Percentiles rank a stretch among this genome's conserved stretches.
These are phyloP conservation scores for Cebus imitator DNA, from an alignment of 2,113 vertebrate genomes.

Conservation along the genomic window DNA sequence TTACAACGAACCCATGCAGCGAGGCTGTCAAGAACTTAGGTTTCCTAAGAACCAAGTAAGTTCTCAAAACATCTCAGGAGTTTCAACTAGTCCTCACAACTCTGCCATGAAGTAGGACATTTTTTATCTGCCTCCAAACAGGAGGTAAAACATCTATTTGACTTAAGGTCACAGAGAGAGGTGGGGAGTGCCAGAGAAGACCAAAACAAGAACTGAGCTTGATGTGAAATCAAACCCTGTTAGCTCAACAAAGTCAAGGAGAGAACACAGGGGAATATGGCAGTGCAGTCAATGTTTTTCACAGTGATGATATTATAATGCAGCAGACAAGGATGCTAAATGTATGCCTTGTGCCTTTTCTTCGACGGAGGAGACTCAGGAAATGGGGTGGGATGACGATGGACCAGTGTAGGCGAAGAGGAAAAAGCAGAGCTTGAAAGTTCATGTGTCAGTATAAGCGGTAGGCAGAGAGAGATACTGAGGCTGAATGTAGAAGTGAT, in stretches of 20 bases:
- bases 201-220: not conserved
- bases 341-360: not conserved
- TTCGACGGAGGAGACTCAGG: not conserved
- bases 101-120: conserved; percentile 1
- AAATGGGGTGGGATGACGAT: not conserved
- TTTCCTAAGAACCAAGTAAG: not conserved
- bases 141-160: not conserved
- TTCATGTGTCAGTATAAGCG: not conserved
- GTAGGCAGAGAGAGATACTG: not conserved
- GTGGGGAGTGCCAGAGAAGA: not conserved
- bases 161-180: not conserved
- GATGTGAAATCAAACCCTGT: not conserved
- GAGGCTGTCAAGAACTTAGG: not conserved
- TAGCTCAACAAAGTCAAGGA: not conserved
- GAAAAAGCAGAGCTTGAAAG: not conserved
- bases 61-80: conserved; percentile 18
- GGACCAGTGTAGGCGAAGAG: accelerated
- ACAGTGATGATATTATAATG: accelerated
- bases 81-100: not conserved
- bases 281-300: not conserved
- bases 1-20: not conserved
- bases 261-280: not conserved
- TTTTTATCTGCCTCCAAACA: not conserved
- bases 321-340: not conserved
- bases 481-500: not conserved